Evolutionary conservation across 2,888 invertebrate species (phyloP).

Genomic region (Acleris emargana): DNA sequence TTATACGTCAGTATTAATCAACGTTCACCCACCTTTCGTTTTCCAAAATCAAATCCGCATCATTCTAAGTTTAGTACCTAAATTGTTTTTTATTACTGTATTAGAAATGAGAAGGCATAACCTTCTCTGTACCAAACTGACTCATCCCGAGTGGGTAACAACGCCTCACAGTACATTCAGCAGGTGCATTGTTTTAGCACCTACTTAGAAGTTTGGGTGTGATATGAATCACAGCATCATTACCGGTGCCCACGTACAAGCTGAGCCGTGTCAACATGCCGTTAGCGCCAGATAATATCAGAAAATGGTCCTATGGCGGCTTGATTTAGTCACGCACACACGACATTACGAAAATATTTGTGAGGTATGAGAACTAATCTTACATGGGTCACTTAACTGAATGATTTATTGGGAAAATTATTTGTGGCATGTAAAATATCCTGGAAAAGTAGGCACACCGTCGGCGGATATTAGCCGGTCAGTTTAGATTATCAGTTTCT

Average conservation of each 20-base stretch:
- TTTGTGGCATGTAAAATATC: not conserved
- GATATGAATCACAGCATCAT: constrained; percentile 28
- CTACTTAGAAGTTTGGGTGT: constrained; percentile 30
- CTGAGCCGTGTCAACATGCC: constrained; percentile 21
- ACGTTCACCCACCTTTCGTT: no score
- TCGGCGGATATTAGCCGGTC: no score
- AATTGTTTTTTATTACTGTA: not conserved
- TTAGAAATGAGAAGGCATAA: constrained; percentile 40
- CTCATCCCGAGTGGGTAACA: constrained; percentile 44
- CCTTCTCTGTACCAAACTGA: constrained; percentile 40
- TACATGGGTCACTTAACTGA: not conserved
- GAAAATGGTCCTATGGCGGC: constrained; percentile 8
- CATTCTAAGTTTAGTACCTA: not conserved
- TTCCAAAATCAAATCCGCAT: no score
- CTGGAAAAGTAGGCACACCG: not conserved
- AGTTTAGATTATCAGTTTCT: no score
- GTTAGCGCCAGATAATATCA: constrained; percentile 20
- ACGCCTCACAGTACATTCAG: constrained; percentile 40
- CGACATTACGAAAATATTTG: not conserved
- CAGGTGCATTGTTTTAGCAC: constrained; percentile 42
- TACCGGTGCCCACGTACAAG: constrained; percentile 10
- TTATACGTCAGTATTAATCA: no score
- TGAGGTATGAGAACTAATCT: not conserved
- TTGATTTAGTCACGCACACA: constrained; percentile 10
- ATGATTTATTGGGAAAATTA: not conserved